phyloP scores from a whole-genome alignment of 1,140 invertebrate genomes.

The Potamilus streckersoni region DNA sequence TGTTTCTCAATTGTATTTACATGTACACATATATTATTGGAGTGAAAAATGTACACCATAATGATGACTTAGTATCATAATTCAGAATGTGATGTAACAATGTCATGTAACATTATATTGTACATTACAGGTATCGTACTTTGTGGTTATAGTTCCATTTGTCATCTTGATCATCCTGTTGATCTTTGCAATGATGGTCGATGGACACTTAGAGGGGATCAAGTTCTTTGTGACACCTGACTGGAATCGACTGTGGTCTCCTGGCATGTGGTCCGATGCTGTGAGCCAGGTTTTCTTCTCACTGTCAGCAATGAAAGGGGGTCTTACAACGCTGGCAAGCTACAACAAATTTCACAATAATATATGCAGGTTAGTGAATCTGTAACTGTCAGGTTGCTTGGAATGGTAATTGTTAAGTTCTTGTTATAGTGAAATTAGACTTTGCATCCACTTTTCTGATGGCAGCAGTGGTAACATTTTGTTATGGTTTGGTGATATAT shows the following conservation, averaged over 20 bases:
- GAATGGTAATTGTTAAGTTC: not conserved
- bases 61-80: too few species aligned
- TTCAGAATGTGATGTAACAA: too few species aligned
- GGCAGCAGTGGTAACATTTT: too few species aligned
- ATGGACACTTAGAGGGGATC: constrained; percentile 82
- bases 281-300: constrained; percentile 74
- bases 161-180: constrained; percentile 90
- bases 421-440: not conserved
- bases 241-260: constrained; percentile 50
- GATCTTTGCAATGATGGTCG: constrained; percentile 87
- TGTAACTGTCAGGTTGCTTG: not conserved
- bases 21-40: too few species aligned
- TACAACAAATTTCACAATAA: constrained; percentile 76
- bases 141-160: constrained; percentile 94
- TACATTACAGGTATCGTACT: constrained; percentile 53
- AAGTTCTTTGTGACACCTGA: constrained; percentile 82
- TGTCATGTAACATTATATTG: too few species aligned
- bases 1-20: too few species aligned
- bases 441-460: too few species aligned
- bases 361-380: constrained; percentile 71
- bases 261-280: constrained; percentile 73
- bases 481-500: not conserved
- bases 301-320: constrained; percentile 72
- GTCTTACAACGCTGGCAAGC: constrained; percentile 72
- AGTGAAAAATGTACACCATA: too few species aligned